Conservation (phyloP, 1,140 invertebrate species). For the Scylla paramamosain region DNA sequence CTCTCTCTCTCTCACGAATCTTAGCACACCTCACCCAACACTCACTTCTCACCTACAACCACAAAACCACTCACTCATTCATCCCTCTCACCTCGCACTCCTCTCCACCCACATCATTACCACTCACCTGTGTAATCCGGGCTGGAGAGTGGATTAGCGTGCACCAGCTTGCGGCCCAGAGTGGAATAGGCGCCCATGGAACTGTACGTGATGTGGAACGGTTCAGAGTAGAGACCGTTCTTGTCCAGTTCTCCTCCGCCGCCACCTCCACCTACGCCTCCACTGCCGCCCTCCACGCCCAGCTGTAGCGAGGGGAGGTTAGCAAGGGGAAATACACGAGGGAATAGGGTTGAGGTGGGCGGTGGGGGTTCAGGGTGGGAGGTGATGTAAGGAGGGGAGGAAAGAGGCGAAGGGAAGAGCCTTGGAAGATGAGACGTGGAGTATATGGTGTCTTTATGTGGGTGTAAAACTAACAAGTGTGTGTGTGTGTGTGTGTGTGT, state of each 20-base stretch:
- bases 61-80: too few species aligned
- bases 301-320: conserved; percentile 79
- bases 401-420: neutral
- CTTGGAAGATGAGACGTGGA: too few species aligned
- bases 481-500: conserved; percentile 5
- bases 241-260: conserved; percentile 77
- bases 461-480: too few species aligned
- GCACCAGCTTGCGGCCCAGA: conserved; percentile 62
- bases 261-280: conserved; percentile 81
- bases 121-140: conserved; percentile 79
- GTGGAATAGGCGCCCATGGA: conserved; percentile 71
- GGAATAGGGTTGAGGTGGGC: neutral
- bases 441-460: too few species aligned
- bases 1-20: neutral
- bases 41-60: too few species aligned
- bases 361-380: neutral
- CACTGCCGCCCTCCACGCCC: conserved; percentile 80
- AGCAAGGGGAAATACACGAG: neutral
- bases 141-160: conserved; percentile 74
- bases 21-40: neutral
- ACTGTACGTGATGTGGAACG: conserved; percentile 78
- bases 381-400: neutral
- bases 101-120: too few species aligned
- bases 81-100: too few species aligned
- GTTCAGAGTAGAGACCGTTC: conserved; percentile 79